Evolutionary conservation across 1,140 invertebrate species (phyloP).

Genomic region (Atta cephalotes): DNA sequence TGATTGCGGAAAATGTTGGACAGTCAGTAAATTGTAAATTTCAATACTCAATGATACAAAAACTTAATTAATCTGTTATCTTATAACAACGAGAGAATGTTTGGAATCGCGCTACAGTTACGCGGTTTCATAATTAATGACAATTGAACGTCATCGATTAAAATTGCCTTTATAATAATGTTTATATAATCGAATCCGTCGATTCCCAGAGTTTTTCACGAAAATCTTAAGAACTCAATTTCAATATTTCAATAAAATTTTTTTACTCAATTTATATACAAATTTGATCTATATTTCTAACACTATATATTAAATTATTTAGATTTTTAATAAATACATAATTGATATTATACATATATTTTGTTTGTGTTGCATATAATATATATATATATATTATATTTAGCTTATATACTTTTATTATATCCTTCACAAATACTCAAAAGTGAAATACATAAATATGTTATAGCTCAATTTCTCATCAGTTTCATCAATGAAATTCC

Average conservation of each 20-base stretch:
- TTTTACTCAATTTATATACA: slow-evolving; percentile 12
- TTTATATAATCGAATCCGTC: slow-evolving; percentile 22
- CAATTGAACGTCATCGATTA: slow-evolving; percentile 40
- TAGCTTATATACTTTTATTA: not conserved
- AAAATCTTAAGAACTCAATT: not conserved
- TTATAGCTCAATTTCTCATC: not conserved
- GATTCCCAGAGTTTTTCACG: slow-evolving; percentile 20
- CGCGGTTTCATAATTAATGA: slow-evolving; percentile 28
- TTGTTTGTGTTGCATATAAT: not conserved
- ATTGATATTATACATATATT: not conserved
- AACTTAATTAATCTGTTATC: slow-evolving; percentile 48
- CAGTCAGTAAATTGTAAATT: slow-evolving; percentile 3
- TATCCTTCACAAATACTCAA: not conserved
- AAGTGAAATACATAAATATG: not conserved
- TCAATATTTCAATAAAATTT: not conserved
- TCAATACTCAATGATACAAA: slow-evolving; percentile 35
- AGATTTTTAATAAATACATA: not conserved
- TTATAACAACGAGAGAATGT: slow-evolving; percentile 28
- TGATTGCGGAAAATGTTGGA: not conserved
- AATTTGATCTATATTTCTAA: slow-evolving; percentile 2
- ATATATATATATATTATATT: too few species aligned
- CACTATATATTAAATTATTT: slow-evolving; percentile 9
- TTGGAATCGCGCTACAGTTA: slow-evolving; percentile 6
- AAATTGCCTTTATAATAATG: slow-evolving; percentile 27
- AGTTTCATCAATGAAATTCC: not conserved